phyloP scores from a whole-genome alignment of 2,797 vertebrate genomes.

The Chiloscyllium punctatum region DNA sequence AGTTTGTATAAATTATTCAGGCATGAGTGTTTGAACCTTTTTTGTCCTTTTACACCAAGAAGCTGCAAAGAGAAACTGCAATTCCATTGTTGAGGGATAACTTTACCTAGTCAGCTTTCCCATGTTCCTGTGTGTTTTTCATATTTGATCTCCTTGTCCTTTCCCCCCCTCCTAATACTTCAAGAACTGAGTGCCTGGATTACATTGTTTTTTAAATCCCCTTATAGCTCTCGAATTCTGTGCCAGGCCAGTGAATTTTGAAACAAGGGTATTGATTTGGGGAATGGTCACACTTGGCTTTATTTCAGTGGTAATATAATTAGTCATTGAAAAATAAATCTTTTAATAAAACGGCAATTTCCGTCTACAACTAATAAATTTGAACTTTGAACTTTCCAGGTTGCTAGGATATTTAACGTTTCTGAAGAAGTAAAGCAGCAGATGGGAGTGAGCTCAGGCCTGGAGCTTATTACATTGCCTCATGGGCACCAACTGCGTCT shows the following conservation, averaged over 20 bases:
- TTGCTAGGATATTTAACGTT: conserved; percentile 81
- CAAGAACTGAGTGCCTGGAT: not conserved
- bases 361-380: conserved; percentile 4
- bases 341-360: conserved; percentile 7
- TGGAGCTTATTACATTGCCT: conserved; percentile 87
- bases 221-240: not conserved
- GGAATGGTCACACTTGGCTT: not conserved
- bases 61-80: not conserved
- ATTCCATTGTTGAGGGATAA: not conserved
- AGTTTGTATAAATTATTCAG: not conserved
- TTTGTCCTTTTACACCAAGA: not conserved
- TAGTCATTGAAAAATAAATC: not conserved
- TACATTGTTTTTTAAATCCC: not conserved
- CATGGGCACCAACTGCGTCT: conserved; percentile 83
- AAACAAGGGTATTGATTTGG: not conserved
- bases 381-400: conserved; percentile 58
- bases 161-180: not conserved
- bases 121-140: not conserved
- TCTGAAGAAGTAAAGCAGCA: conserved; percentile 71
- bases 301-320: not conserved
- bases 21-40: not conserved
- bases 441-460: conserved; percentile 86
- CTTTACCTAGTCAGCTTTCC: not conserved
- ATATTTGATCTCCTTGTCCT: not conserved
- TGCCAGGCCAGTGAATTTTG: not conserved